Base-by-base conservation (phyloP, 1,140 invertebrate species). In the Bombus superbus region DNA sequence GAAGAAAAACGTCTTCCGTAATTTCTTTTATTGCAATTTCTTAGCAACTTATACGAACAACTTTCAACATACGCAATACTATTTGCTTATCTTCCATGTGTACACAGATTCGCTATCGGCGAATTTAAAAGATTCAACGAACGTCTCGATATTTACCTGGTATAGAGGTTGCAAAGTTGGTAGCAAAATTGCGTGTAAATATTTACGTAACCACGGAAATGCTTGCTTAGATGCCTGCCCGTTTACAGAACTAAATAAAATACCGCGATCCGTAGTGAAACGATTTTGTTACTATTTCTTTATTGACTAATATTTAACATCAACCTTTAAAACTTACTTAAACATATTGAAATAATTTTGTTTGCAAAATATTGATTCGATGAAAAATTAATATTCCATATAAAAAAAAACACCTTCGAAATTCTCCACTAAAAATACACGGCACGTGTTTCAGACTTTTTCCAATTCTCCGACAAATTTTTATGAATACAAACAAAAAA, bases 151-250 rank as follows among this genome's bases (percentile, higher is more conserved):
- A 77, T 78, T 57, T 83, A 57, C 64, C 2, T 22, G 44, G 35
- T 18, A 57, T 42, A 69, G 35, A 66, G 32, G 15, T 66, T 75
- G n/a, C 44, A 66, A 42, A 72, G 22, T 53, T 53, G 18, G 5
- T 53, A 53, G 59, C 35, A 57, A 57, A 83, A 77, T 77, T 59
- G 47, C 38, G 35, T 42, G 42, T 4, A 78, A 77, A 77, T 77
- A 69, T 77, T 69, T 83, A 59, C 38, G 28, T 35, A 69, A 42
- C 38, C 28, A 13, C 22, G 47, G n/a, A 35, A 83, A 77, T 68
- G 44, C n/a, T 53, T 62, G 35, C 8, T 53, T 83, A 77, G 10
- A 13, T 18, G 53, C 15, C 1, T 13, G 11, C 1, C 40, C 15
- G 28, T 22, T 32, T 22, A 32, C 53, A 40, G 13, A 53, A 57